Conservation (phyloP, 2,797 vertebrate genomes). For the Enteromius thamalakanensis region DNA sequence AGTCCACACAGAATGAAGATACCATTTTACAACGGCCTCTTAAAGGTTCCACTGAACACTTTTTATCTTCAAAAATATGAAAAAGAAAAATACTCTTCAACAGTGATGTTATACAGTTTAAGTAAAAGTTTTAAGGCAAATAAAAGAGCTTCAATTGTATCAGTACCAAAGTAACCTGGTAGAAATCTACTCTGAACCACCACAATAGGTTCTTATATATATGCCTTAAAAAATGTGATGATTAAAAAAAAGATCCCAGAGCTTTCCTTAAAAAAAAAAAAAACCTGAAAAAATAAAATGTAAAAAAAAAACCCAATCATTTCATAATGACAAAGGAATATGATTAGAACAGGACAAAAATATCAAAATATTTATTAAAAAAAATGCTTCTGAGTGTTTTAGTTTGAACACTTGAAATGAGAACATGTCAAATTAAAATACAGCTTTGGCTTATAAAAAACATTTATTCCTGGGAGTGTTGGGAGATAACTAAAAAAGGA, state of each 20-base stretch:
- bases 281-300: slow-evolving; percentile 46
- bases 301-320: slow-evolving; percentile 61
- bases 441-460: slow-evolving; percentile 64
- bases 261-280: slow-evolving; percentile 61
- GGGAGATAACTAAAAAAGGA: slow-evolving; percentile 40
- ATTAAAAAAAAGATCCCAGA: slow-evolving; percentile 61
- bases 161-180: slow-evolving; percentile 53
- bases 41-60: slow-evolving; percentile 48
- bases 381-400: slow-evolving; percentile 36
- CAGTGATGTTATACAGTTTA: slow-evolving; percentile 42
- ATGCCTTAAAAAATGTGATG: slow-evolving; percentile 50
- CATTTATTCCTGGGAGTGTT: slow-evolving; percentile 60
- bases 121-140: slow-evolving; percentile 70
- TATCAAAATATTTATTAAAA: slow-evolving; percentile 61
- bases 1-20: slow-evolving; percentile 39
- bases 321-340: slow-evolving; percentile 58
- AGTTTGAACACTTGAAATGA: slow-evolving; percentile 61
- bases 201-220: slow-evolving; percentile 56
- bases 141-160: slow-evolving; percentile 60
- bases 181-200: slow-evolving; percentile 57
- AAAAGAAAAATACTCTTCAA: slow-evolving; percentile 45
- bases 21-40: slow-evolving; percentile 34
- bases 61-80: slow-evolving; percentile 53
- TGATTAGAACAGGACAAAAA: slow-evolving; percentile 58
- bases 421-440: slow-evolving; percentile 64